Evolutionary conservation across 2,888 invertebrate species (phyloP).

Genomic region (Melieria omissa): DNA sequence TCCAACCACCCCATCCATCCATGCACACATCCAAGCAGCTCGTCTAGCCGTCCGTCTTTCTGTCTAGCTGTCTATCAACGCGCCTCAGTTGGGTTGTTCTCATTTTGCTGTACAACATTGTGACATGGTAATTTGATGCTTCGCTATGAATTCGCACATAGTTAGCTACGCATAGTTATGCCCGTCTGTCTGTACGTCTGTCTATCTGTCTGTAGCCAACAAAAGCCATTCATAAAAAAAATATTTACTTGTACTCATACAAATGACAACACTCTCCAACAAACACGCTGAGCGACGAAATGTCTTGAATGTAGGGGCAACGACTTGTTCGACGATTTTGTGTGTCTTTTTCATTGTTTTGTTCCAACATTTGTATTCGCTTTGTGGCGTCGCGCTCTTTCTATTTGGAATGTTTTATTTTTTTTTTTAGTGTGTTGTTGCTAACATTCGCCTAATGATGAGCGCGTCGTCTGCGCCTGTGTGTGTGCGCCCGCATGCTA

Average conservation of each 20-base stretch:
- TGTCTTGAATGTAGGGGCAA: neutral
- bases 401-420: no score
- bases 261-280: neutral
- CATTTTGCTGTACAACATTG: conserved; percentile 37
- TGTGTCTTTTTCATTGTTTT: no score
- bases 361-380: no score
- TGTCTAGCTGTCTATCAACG: conserved; percentile 27
- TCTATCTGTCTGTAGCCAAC: no score
- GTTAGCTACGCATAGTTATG: neutral
- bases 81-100: conserved; percentile 27
- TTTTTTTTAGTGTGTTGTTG: no score
- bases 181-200: neutral
- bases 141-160: conserved; percentile 3
- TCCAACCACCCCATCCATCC: conserved; percentile 17
- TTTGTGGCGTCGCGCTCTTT: no score
- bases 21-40: conserved; percentile 13
- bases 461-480: neutral
- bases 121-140: conserved; percentile 53
- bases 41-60: conserved; percentile 31
- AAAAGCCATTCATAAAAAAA: neutral
- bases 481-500: neutral
- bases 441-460: neutral
- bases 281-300: neutral
- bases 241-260: neutral
- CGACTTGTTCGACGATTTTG: no score